Base-by-base conservation (phyloP, 2,797 vertebrate species). In the Lithobates pipiens region DNA sequence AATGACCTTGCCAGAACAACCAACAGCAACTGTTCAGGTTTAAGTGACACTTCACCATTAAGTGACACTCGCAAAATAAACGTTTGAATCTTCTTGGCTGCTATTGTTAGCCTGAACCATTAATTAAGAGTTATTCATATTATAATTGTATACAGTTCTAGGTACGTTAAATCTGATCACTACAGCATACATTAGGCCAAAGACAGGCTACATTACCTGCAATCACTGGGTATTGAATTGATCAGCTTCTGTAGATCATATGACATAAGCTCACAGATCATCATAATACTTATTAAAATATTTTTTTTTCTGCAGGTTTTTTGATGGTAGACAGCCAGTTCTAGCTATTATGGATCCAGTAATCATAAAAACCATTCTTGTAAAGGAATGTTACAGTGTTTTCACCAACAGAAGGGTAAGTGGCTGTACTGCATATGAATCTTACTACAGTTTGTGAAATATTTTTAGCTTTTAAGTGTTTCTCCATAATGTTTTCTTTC, bases 341-440 rank as follows among this genome's bases (percentile, higher is more conserved):
- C 76, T 96, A 85, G 94, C 89, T 3, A 11, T 94, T 86, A 83
- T 91, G 85, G 96, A 96, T 54, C 91, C 93, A 1, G 6, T 86
- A 67, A 90, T 95, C 80, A 88, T 96, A 73, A 96, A 95, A 92
- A 88, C 87, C 0, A 42, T 97, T 88, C 89, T 96, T 76, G 79
- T 96, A 61, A 96, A 96, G 88, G 96, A 96, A 84, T 96, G 94
- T 88, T 95, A 95, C 88, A 89, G 86, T 5, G 0, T 91, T 85
- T 97, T 96, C 86, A 95, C 95, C 71, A 96, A 96, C 77, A 91
- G 90, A 88, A 90, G 93, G 88, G 95, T 96, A 92, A 50, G 75
- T 82, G 25, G 13, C 7, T 23, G 54, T 61, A 7, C 54, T 61
- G 2, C 10, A 23, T 23, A 61, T 8, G 8, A 9, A 3, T 18